Evolutionary conservation across 2,113 vertebrate species (phyloP).

Genomic region (Manacus vitellinus): DNA sequence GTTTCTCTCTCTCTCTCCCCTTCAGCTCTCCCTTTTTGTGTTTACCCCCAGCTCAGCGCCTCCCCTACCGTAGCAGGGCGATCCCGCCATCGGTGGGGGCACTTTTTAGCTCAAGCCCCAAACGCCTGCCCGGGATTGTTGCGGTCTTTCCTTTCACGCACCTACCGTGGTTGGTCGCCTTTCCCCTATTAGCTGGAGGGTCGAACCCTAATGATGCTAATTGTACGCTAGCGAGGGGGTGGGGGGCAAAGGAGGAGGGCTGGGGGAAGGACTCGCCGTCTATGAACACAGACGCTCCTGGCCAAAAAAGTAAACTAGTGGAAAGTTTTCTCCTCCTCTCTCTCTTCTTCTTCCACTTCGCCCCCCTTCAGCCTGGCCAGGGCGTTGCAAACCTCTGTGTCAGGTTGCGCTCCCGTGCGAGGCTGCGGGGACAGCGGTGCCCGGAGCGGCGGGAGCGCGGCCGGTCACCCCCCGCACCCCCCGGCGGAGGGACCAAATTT

Average conservation of each 20-base stretch:
- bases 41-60: neutral
- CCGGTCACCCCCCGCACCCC: too few species aligned
- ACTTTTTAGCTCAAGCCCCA: neutral
- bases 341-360: neutral
- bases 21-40: neutral
- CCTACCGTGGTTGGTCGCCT: neutral
- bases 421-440: neutral
- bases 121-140: neutral
- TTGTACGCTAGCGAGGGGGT: neutral
- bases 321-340: constrained; percentile 53
- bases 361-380: neutral
- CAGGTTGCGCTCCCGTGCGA: neutral
- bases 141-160: neutral
- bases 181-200: neutral
- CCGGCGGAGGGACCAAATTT: neutral
- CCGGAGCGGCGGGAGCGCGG: neutral
- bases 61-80: neutral
- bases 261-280: neutral
- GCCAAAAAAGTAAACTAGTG: constrained; percentile 25
- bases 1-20: neutral
- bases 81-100: neutral
- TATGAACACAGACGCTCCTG: neutral
- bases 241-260: neutral
- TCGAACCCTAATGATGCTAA: constrained; percentile 24
- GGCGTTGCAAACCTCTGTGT: neutral